Base-by-base conservation (phyloP, 2,113 vertebrate species). In the Agapornis roseicollis region DNA sequence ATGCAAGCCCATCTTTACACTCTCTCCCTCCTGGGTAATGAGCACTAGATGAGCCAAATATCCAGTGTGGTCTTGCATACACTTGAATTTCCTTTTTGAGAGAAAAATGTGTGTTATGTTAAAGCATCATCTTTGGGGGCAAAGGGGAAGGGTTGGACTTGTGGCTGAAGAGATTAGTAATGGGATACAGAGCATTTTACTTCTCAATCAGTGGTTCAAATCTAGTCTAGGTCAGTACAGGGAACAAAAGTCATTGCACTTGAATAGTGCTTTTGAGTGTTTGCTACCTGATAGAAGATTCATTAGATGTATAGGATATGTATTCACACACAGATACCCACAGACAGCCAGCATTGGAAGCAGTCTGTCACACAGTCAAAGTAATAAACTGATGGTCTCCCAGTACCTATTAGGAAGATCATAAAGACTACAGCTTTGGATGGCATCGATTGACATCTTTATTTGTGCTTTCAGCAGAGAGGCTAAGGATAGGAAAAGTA, bases 131-230 rank as follows among this genome's bases (percentile, higher is more conserved):
- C 42, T 56, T 37, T 58, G 22, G 56, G 33, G 33, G n/a, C 24
- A 13, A 58, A 6, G 9, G 22, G 33, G 22, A 58, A 82, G 35
- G 44, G 31, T 31, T 55, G 47, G 53, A 69, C 78, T 92, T 88
- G 90, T 92, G 81, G 94, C 68, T 90, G 64, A 94, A 89, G 58
- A 90, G 63, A 93, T 94, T 83, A 93, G 65, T 84, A 95, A 96
- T 77, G 35, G 39, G 80, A 95, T 96, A 93, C 25, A 88, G 71
- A 93, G 56, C 41, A 76, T 55, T 58, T 87, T 91, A 71, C 78
- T 93, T 96, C 90, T 90, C 90, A 94, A 88, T 82, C 88, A 89
- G 37, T 86, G 70, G 63, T 71, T 96, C 70, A 94, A 91, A 96
- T 87, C 69, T 47, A 93, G 66, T 46, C 73, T 85, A 80, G 82